These are phyloP conservation scores for Muricea muricata DNA, from an alignment of 92 coral and sea anemone genomes.

Conservation along the genomic window DNA sequence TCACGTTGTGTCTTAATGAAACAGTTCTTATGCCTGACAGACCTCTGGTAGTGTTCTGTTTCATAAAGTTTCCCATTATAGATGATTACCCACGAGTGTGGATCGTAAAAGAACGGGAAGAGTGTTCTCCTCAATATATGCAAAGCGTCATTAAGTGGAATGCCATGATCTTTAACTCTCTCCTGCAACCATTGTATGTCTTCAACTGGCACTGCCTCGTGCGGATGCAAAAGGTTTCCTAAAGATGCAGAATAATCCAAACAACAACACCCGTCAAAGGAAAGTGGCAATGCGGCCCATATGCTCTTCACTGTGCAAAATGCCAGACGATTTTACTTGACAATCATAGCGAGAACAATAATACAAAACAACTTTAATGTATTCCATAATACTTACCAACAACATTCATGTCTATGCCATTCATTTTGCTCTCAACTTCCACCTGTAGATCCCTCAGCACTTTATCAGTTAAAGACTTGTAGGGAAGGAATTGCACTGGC, in stretches of 20 bases:
- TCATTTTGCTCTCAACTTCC: constrained; percentile 52
- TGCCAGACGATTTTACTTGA: background rate
- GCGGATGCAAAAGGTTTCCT: no score
- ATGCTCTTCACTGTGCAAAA: no score
- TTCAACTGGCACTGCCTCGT: constrained; percentile 13
- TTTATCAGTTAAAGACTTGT: constrained; percentile 60
- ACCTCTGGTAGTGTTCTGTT: constrained; percentile 31
- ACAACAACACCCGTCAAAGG: background rate
- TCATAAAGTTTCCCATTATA: constrained; percentile 55
- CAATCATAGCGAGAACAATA: no score
- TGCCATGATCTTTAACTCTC: background rate
- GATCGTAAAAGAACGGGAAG: constrained; percentile 55
- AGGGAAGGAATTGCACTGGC: constrained; percentile 63
- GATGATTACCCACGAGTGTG: constrained; percentile 31
- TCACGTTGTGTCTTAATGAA: no score
- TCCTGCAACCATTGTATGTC: constrained; percentile 51
- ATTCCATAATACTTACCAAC: constrained; percentile 65
- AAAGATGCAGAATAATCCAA: no score
- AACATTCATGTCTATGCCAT: constrained; percentile 56
- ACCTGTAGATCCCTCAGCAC: constrained; percentile 47
- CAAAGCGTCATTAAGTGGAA: background rate
- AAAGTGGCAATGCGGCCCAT: no score
- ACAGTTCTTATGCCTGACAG: no score
- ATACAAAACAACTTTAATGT: no score
- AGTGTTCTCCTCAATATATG: constrained; percentile 27